Evolutionary conservation across 2,113 vertebrate genomes (phyloP), one percentile per base, ranked within the genome.

Genomic region (Chelonoidis abingdonii): DNA sequence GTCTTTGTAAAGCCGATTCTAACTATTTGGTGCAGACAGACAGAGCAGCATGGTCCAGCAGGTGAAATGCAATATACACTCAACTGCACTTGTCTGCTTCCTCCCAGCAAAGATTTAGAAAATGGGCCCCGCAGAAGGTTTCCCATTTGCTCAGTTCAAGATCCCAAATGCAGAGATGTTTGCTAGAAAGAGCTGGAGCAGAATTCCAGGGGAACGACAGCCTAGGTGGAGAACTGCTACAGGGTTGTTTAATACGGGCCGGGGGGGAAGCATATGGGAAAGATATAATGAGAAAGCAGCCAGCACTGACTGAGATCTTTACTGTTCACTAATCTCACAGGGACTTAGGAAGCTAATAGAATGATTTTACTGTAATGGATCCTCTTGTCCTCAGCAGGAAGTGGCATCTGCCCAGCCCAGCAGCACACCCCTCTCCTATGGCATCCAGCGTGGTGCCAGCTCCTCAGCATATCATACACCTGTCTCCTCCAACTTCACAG

Each of bases 21-120:
- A 83, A 44, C 82, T 21, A 2, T 22, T 52, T 1, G 89, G 49
- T 83, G 87, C 78, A 47, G 0, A 52, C 78, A 47, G 0, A 52
- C 4, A 1, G 2, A 69, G 0, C 80, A 27, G 65, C 65, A 22
- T 10, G 35, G n/a, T 72, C n/a, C n/a, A 21, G n/a, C n/a, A 5
- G 65, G 83, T 41, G 41, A 78, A 78, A 44, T 27, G 22, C 41
- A 78, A 14, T 13, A 44, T 3, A 12, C 24, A 44, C 72, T 13
- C 41, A 47, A 7, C 11, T 2, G 25, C 41, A 16, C 41, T 38
- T 14, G 10, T 13, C 41, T 12, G 13, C 22, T 47, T 44, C 38
- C 75, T 13, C 84, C n/a, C 59, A 92, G 3, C 52, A 44, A n/a
- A 88, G 41, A 56, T 44, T 62, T 25, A 0, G 49, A 22, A 27